Evolutionary conservation across 2,113 vertebrate genomes (phyloP), one percentile per base, ranked within the genome.

Genomic region (Malurus elegans): DNA sequence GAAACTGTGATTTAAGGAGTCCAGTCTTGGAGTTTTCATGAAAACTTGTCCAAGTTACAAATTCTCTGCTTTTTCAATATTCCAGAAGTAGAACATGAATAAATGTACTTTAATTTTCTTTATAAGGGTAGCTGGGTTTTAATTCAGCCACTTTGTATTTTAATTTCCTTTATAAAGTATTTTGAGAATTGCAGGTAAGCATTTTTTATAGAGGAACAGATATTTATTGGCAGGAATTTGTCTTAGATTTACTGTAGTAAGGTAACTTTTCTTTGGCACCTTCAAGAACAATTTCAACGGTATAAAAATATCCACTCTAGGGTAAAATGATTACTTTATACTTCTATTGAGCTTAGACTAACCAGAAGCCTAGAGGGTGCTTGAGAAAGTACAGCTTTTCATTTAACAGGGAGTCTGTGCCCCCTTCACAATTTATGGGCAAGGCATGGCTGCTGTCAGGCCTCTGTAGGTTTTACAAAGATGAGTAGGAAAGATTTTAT

Each of bases 401-500:
- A 34, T 65, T 84, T 53, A 54, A 34, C 19, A 34, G 62, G 44
- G n/a, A 75, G 42, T 45, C 32, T 62, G 1, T 76, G 64, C 16
- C 54, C 74, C 53, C 74, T 60, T 60, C 18, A 47, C 51, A 48
- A 54, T 80, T 75, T 70, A 74, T 78, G 87, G 44, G 34, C 40
- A 23, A 64, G 73, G 53, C 45, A 34, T 47, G 65, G 53, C 48
- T 93, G 29, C 2, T 53, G 29, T 80, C 71, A 85, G 66, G 53
- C 38, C 64, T 66, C n/a, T 78, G 48, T 5, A 53, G 42, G 36
- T 53, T 95, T 88, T 20, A 85, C 31, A 92, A 80, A 88, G 81
- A 81, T 45, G 76, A 95, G 90, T 24, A 76, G 66, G 54, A 90
- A 89, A 93, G 82, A 53, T 70, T 80, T 92, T 85, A 92, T 89